A percentile compares a stretch with the other conserved stretches of the same genome.
Conservation (phyloP, 2,113 vertebrate species). For the Corydoras sp. region DNA sequence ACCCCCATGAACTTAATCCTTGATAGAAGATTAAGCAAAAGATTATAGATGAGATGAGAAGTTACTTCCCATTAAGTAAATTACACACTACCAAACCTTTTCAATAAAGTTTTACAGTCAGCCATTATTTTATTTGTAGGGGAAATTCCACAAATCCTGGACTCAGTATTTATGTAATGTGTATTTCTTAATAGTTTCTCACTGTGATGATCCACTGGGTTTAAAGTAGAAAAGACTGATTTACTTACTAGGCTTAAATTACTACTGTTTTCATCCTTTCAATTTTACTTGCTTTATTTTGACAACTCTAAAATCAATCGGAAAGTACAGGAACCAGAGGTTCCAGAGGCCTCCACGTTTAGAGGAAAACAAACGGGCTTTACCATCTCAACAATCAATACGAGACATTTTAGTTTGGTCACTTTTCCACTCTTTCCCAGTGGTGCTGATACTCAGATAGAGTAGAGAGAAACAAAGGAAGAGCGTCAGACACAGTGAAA, state of each 20-base stretch:
- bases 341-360: slow-evolving; percentile 14
- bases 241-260: slow-evolving; percentile 16
- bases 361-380: slow-evolving; percentile 34
- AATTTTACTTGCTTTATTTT: slow-evolving; percentile 26
- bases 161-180: background rate
- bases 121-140: too few species aligned
- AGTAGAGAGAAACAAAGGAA: slow-evolving; percentile 8
- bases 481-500: background rate
- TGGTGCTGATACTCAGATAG: background rate
- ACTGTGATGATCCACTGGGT: too few species aligned
- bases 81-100: too few species aligned
- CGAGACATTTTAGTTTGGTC: slow-evolving; percentile 29
- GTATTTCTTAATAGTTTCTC: too few species aligned
- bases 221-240: background rate
- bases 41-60: too few species aligned
- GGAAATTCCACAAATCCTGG: too few species aligned
- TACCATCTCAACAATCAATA: slow-evolving; percentile 31
- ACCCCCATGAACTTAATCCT: too few species aligned
- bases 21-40: too few species aligned
- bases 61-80: too few species aligned
- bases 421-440: slow-evolving; percentile 1
- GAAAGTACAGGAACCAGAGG: slow-evolving; percentile 12
- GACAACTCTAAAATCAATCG: slow-evolving; percentile 35
- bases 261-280: background rate
- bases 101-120: too few species aligned